Evolutionary conservation across 2,797 vertebrate genomes (phyloP).

Genomic region (Myotis vivesi): DNA sequence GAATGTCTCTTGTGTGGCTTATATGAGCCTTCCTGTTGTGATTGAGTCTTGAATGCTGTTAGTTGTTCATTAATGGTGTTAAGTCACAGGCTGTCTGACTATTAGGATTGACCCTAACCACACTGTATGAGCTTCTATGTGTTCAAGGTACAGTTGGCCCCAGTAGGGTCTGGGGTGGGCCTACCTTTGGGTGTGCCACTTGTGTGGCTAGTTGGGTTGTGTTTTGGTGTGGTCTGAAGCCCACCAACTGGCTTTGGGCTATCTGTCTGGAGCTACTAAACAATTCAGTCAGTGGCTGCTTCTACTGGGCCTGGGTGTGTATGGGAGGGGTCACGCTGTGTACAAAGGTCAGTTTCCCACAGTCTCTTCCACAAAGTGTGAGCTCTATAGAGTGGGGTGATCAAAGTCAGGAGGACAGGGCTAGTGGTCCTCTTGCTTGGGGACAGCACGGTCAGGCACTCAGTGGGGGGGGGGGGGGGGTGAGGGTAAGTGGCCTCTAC

Average conservation of each 20-base stretch:
- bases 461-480: not conserved
- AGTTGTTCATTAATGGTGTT: not conserved
- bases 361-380: not conserved
- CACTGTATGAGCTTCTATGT: not conserved
- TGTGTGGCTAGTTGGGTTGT: not conserved
- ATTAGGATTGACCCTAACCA: not conserved
- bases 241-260: not conserved
- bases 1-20: not conserved
- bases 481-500: not conserved
- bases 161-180: not conserved
- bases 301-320: not conserved
- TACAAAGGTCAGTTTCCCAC: not conserved
- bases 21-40: not conserved
- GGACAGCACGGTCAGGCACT: not conserved
- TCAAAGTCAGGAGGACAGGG: not conserved
- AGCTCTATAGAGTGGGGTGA: not conserved
- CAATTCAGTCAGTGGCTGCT: not conserved
- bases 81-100: not conserved
- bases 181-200: not conserved
- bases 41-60: not conserved
- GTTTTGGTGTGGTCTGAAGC: not conserved
- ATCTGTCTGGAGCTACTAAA: not conserved
- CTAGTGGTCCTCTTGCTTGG: not conserved
- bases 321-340: not conserved
- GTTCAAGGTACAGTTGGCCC: not conserved